Evolutionary conservation across 2,113 vertebrate genomes (phyloP), one percentile per base, ranked within the genome.

Genomic region (Diglossa brunneiventris): DNA sequence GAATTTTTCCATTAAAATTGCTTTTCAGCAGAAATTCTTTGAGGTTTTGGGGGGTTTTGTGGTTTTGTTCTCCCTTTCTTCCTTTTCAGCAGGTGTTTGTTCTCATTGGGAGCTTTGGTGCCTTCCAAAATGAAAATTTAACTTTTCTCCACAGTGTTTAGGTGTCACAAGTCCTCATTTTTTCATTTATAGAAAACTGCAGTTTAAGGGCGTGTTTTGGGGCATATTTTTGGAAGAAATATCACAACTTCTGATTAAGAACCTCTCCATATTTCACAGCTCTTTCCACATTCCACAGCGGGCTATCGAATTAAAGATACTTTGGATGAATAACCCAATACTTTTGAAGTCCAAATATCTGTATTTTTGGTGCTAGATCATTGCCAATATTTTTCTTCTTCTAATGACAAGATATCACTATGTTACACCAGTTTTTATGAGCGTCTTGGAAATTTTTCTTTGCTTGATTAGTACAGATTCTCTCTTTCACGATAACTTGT

Each of bases 1-100:
- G 70, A 74, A 59, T 8, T 64, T 85, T 84, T 88, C 46, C 33
- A 61, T 61, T 61, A 78, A 73, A 82, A 78, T 56, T 31, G 3
- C 15, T 64, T 88, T 81, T 69, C 30, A 78, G 35, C 7, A 42
- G 56, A 55, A 90, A 50, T 84, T 63, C 18, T 76, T 83, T 49
- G 44, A 72, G 21, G 15, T 13, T 41, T 56, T 24, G 28, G 8
- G 5, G 1, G 0, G 0, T 3, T 3, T 69, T 33, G 16, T 41
- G 15, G 1, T 19, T 78, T 92, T 66, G 3, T 14, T 68, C 47
- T 68, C 12, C 53, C 33, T 53, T 30, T 70, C n/a, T 49, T 55
- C 68, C 3, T 68, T 69, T 59, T 28, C 27, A 85, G 41, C 9
- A 39, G 16, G 10, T 66, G 15, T 49, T 78, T 66, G 11, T 53